These are phyloP conservation scores for Blastomussa wellsi DNA, from an alignment of 92 coral and sea anemone species.

Conservation along the genomic window DNA sequence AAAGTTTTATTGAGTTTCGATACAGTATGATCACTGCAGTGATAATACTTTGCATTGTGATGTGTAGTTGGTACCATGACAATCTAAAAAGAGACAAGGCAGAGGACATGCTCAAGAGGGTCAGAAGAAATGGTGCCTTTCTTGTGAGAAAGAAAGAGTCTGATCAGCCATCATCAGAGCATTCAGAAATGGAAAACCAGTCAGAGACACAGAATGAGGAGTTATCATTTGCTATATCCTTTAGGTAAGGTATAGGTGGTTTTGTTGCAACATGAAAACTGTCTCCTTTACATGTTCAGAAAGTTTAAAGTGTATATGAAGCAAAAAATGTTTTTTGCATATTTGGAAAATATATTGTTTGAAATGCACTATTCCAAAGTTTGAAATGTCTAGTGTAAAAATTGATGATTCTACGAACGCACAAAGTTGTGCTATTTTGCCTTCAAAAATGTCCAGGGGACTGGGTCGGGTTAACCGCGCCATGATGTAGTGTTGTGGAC, in stretches of 20 bases:
- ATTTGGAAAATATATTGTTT: no score
- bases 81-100: slow-evolving; percentile 89
- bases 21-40: not conserved
- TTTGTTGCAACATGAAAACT: not conserved
- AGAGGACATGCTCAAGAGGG: slow-evolving; percentile 96
- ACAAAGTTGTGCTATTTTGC: no score
- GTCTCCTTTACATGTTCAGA: not conserved
- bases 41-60: not conserved
- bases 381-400: no score
- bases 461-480: no score
- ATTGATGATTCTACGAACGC: no score
- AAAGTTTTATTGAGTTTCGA: not conserved
- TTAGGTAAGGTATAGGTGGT: slow-evolving; percentile 63
- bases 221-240: slow-evolving; percentile 94
- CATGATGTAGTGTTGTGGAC: no score
- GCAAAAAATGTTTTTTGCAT: no score
- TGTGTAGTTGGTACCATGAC: slow-evolving; percentile 92
- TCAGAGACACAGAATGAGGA: slow-evolving; percentile 42
- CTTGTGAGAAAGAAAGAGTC: slow-evolving; percentile 90
- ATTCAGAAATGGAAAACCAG: slow-evolving; percentile 4
- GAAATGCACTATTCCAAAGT: no score
- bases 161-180: slow-evolving; percentile 69
- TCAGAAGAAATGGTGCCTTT: slow-evolving; percentile 84
- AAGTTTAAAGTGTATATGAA: not conserved
- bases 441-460: no score